Conservation (phyloP, 1,140 invertebrate species). For the Drosophila bifasciata region DNA sequence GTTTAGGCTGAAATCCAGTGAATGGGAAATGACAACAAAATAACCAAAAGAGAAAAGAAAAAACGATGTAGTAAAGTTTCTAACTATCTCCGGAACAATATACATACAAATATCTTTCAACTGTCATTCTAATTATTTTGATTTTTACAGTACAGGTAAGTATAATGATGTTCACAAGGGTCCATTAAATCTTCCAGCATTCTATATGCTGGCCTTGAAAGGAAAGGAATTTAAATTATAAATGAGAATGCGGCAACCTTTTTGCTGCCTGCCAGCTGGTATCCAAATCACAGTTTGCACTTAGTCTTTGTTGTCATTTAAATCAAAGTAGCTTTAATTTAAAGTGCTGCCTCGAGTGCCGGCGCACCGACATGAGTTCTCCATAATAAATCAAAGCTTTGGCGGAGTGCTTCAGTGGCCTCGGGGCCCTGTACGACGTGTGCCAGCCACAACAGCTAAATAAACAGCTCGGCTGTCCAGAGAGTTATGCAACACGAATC, state of each 20-base stretch:
- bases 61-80: no score
- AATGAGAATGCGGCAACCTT: constrained; percentile 5
- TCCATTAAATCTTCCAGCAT: no score
- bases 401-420: constrained; percentile 8
- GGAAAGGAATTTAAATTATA: constrained; percentile 4
- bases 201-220: no score
- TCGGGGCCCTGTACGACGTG: constrained; percentile 9
- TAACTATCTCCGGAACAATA: no score
- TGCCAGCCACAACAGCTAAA: constrained; percentile 31
- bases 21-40: no score
- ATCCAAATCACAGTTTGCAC: constrained; percentile 20
- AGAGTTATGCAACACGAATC: constrained; percentile 68
- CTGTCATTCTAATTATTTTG: no score
- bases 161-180: no score
- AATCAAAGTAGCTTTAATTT: constrained; percentile 10
- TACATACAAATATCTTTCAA: no score
- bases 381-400: constrained; percentile 51
- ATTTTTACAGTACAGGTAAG: no score
- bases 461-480: constrained; percentile 38
- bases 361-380: constrained; percentile 21
- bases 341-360: constrained; percentile 9
- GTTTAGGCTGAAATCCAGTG: no score
- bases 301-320: constrained; percentile 11
- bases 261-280: not conserved
- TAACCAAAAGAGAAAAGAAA: no score